A percentile compares a stretch with the other conserved stretches of the same genome.
phyloP scores from a whole-genome alignment of 2,113 vertebrate species.

The Perccottus glenii region DNA sequence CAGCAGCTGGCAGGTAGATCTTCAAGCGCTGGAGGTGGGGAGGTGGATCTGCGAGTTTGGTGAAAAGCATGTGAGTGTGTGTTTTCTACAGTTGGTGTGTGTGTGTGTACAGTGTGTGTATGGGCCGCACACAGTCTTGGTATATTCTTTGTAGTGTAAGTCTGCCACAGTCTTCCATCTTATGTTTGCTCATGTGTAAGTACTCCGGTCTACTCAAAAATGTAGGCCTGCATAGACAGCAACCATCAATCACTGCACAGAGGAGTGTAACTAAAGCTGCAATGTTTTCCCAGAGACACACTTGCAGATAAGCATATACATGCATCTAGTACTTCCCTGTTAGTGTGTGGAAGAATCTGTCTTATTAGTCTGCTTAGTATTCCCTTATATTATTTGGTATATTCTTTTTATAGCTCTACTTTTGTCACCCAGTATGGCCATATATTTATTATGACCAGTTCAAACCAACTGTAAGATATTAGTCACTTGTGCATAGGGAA shows the following conservation, averaged over 20 bases:
- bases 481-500: conserved; percentile 12
- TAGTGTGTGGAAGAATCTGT: conserved; percentile 42
- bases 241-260: conserved; percentile 69
- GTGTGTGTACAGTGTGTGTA: conserved; percentile 26
- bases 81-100: background rate
- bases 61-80: conserved; percentile 45
- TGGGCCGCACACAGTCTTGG: conserved; percentile 58
- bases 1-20: conserved; percentile 84
- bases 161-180: conserved; percentile 70
- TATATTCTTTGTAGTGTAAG: conserved; percentile 68
- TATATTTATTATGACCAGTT: conserved; percentile 3
- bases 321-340: conserved; percentile 48
- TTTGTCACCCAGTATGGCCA: conserved; percentile 18
- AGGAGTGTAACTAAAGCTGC: conserved; percentile 55
- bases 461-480: conserved; percentile 12
- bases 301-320: conserved; percentile 37
- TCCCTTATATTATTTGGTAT: conserved; percentile 14
- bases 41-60: conserved; percentile 69
- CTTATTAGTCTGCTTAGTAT: conserved; percentile 28
- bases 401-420: conserved; percentile 10
- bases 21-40: conserved; percentile 70
- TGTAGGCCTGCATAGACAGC: conserved; percentile 68
- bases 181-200: conserved; percentile 70
- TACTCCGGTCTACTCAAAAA: conserved; percentile 73
- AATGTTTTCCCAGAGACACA: conserved; percentile 44